Evolutionary conservation across 2,113 vertebrate genomes (phyloP).

Genomic region (Coregonus clupeaformis): DNA sequence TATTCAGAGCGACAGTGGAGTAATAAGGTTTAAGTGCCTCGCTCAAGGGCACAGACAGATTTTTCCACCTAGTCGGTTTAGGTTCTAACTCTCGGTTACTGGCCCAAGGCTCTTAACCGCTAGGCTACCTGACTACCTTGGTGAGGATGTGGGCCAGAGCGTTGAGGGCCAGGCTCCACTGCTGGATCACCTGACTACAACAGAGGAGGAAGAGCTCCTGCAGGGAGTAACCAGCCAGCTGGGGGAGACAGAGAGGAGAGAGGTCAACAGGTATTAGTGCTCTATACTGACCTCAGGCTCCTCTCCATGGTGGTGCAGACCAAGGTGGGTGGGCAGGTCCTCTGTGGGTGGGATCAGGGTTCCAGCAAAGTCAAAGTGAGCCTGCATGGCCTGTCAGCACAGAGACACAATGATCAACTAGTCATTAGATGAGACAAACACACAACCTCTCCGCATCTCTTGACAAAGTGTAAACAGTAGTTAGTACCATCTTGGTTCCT

Average conservation of each 20-base stretch:
- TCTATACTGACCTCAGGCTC: slow-evolving; percentile 86
- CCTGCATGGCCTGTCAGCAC: slow-evolving; percentile 87
- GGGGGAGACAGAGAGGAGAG: neutral
- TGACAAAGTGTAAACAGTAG: neutral
- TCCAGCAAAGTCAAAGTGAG: slow-evolving; percentile 90
- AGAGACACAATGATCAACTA: slow-evolving; percentile 10
- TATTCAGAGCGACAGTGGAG: too few relatives aligned
- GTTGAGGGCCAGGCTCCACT: slow-evolving; percentile 86
- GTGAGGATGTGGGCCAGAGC: slow-evolving; percentile 84
- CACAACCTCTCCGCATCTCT: neutral
- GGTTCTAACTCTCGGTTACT: too few relatives aligned
- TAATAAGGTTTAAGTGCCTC: too few relatives aligned
- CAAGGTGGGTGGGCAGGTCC: slow-evolving; percentile 90
- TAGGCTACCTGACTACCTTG: slow-evolving; percentile 66
- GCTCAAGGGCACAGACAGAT: too few relatives aligned
- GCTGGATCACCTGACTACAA: slow-evolving; percentile 90
- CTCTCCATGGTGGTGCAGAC: slow-evolving; percentile 95
- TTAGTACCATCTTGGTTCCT: slow-evolving; percentile 81
- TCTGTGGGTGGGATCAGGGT: slow-evolving; percentile 81
- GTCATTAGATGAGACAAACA: neutral
- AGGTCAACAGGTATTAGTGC: neutral
- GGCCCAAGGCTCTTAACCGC: too few relatives aligned
- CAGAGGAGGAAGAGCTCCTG: slow-evolving; percentile 95
- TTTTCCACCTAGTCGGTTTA: too few relatives aligned
- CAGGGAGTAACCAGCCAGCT: slow-evolving; percentile 95